Evolutionary conservation across 2,797 vertebrate species (phyloP).

Genomic region (Danio albolineatus): DNA sequence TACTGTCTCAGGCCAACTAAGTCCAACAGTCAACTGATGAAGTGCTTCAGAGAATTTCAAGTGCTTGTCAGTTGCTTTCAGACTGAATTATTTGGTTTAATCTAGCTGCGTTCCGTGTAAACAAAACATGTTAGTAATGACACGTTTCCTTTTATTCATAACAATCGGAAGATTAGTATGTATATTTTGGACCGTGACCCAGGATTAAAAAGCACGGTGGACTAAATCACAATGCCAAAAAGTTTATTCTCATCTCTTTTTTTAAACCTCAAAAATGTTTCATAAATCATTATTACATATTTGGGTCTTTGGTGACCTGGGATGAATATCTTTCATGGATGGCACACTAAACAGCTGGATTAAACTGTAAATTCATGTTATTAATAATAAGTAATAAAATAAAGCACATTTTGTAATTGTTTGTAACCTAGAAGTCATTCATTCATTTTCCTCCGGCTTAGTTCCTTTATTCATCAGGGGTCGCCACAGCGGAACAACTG

Average conservation of each 20-base stretch:
- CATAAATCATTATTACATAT: too few relatives aligned
- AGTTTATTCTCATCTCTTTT: not conserved
- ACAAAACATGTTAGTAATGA: conserved; percentile 17
- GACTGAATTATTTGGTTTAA: conserved; percentile 9
- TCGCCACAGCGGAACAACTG: too few relatives aligned
- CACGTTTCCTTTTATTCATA: conserved; percentile 33
- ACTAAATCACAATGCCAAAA: not conserved
- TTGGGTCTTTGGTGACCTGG: too few relatives aligned
- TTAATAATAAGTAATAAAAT: too few relatives aligned
- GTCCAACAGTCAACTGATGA: not conserved
- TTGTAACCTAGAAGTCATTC: too few relatives aligned
- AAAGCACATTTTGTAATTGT: too few relatives aligned
- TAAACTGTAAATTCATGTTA: too few relatives aligned
- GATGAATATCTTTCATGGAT: too few relatives aligned
- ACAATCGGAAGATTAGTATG: conserved; percentile 7
- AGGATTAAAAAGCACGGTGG: not conserved
- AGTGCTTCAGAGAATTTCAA: not conserved
- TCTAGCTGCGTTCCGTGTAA: not conserved
- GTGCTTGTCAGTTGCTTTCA: conserved; percentile 9
- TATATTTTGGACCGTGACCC: not conserved
- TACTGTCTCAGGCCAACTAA: not conserved
- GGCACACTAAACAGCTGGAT: too few relatives aligned
- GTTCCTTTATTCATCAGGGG: too few relatives aligned
- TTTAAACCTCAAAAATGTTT: too few relatives aligned
- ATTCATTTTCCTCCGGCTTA: too few relatives aligned